phyloP scores from a whole-genome alignment of 2,113 vertebrate species.

The Phycodurus eques region DNA sequence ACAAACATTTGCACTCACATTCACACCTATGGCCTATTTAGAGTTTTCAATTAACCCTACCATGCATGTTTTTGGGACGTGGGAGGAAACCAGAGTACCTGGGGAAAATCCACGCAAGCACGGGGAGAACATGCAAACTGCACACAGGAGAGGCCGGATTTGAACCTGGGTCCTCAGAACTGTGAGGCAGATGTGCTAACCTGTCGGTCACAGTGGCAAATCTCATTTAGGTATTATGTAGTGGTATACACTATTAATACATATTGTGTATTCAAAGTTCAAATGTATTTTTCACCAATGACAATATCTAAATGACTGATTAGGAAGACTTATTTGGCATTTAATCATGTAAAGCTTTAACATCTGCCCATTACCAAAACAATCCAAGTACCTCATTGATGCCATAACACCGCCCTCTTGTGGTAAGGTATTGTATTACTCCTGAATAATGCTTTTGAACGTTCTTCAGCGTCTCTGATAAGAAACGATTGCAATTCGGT shows the following conservation, averaged over 20 bases:
- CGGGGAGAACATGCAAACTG: too few species aligned
- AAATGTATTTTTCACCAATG: not conserved
- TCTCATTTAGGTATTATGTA: not conserved
- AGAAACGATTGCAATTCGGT: constrained; percentile 11
- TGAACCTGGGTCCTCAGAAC: too few species aligned
- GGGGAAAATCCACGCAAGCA: too few species aligned
- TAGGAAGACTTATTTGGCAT: not conserved
- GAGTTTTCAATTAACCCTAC: too few species aligned
- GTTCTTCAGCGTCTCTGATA: not conserved
- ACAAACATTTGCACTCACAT: too few species aligned
- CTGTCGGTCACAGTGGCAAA: not conserved
- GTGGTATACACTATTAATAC: not conserved
- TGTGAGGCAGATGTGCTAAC: too few species aligned
- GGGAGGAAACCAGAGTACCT: too few species aligned
- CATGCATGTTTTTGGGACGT: too few species aligned
- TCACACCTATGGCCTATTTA: too few species aligned
- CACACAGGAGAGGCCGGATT: too few species aligned
- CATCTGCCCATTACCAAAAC: not conserved
- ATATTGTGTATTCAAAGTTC: not conserved
- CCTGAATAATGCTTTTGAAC: not conserved
- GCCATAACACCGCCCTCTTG: constrained; percentile 47
- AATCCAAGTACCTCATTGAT: constrained; percentile 4
- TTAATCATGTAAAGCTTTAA: not conserved
- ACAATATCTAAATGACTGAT: not conserved
- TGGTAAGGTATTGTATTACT: constrained; percentile 18